These are phyloP conservation scores for Syngnathus acus DNA, from an alignment of 2,797 vertebrate genomes.

Conservation along the genomic window DNA sequence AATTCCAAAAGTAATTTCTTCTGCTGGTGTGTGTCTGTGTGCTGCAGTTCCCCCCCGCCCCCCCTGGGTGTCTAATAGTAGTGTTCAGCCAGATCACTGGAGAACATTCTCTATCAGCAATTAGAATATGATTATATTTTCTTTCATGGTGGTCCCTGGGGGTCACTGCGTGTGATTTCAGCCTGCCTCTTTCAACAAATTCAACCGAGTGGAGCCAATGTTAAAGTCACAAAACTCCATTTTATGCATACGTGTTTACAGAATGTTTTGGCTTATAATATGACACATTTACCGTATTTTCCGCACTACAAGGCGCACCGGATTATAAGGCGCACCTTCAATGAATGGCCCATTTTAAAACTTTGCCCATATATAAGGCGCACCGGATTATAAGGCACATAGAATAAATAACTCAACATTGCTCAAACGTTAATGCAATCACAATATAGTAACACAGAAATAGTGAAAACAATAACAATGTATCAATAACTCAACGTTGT, in stretches of 20 bases:
- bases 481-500: no score
- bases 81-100: conserved; percentile 41
- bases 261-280: neutral
- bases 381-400: no score
- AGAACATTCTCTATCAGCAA: conserved; percentile 52
- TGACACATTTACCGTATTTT: neutral
- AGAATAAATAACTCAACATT: no score
- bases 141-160: conserved; percentile 44
- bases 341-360: no score
- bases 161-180: conserved; percentile 47
- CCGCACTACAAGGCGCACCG: no score
- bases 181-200: conserved; percentile 32
- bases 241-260: neutral
- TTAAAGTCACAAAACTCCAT: conserved; percentile 7
- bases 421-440: no score
- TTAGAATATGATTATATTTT: conserved; percentile 58
- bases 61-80: conserved; percentile 40
- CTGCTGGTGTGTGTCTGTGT: conserved; percentile 4
- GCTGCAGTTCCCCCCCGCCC: conserved; percentile 14
- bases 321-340: no score
- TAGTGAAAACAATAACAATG: no score
- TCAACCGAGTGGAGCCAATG: conserved; percentile 13
- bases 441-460: no score
- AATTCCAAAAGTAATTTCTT: conserved; percentile 19
- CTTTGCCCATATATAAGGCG: no score